Evolutionary conservation across 2,113 vertebrate genomes (phyloP).

Genomic region (Bujurquina vittata): DNA sequence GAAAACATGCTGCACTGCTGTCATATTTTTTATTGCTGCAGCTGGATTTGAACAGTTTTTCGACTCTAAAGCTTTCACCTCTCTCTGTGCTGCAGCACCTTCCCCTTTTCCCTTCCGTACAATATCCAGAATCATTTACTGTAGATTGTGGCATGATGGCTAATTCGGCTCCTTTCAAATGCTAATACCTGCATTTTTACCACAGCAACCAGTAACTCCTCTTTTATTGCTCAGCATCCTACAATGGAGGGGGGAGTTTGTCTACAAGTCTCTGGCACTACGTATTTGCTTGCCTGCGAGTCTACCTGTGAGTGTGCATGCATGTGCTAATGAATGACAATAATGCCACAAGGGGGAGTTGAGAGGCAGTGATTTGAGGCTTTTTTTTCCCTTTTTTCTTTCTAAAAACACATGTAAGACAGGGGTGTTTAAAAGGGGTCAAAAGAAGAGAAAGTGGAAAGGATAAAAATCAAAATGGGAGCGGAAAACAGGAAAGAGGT

Average conservation of each 20-base stretch:
- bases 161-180: slow-evolving; percentile 70
- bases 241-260: slow-evolving; percentile 45
- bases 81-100: background rate
- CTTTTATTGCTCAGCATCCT: slow-evolving; percentile 66
- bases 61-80: background rate
- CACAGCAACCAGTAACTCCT: slow-evolving; percentile 50
- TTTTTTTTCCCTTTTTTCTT: background rate
- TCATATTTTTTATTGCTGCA: slow-evolving; percentile 1
- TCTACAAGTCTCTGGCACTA: background rate
- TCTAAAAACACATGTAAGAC: slow-evolving; percentile 16
- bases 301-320: slow-evolving; percentile 14
- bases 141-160: slow-evolving; percentile 48
- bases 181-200: slow-evolving; percentile 54
- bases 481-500: background rate
- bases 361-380: slow-evolving; percentile 58
- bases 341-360: slow-evolving; percentile 77
- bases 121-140: slow-evolving; percentile 56
- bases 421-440: background rate
- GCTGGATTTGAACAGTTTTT: slow-evolving; percentile 39
- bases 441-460: too few species aligned
- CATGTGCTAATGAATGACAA: slow-evolving; percentile 51
- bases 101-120: slow-evolving; percentile 13
- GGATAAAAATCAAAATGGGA: background rate
- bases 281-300: background rate
- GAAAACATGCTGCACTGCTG: background rate